Conservation (phyloP, 2,113 vertebrate genomes). For the Myotis yumanensis region DNA sequence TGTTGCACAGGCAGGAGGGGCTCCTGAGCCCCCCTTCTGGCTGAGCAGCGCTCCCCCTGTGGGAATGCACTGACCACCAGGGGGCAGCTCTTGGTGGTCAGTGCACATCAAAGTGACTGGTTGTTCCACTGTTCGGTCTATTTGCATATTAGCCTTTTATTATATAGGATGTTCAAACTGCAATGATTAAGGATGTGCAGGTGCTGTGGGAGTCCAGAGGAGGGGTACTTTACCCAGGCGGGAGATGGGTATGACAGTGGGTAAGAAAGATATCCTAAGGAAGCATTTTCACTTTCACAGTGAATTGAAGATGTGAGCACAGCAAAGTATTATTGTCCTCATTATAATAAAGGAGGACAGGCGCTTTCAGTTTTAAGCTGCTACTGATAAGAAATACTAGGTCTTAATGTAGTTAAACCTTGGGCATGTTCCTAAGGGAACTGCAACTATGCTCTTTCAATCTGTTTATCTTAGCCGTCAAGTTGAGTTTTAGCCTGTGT, state of each 20-base stretch:
- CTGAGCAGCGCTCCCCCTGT: too few relatives aligned
- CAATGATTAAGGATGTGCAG: accelerated
- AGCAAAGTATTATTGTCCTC: not conserved
- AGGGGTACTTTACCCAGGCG: too few relatives aligned
- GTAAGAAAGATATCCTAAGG: not conserved
- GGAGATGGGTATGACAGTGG: not conserved
- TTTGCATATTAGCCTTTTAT: too few relatives aligned
- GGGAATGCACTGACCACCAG: too few relatives aligned
- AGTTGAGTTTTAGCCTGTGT: not conserved
- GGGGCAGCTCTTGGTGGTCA: too few relatives aligned
- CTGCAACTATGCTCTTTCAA: not conserved
- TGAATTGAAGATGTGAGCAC: not conserved
- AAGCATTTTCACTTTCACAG: not conserved
- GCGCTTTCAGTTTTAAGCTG: not conserved
- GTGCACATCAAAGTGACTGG: too few relatives aligned
- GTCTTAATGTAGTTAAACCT: conserved; percentile 45
- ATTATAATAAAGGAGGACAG: not conserved
- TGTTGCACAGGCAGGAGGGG: too few relatives aligned
- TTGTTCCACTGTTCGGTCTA: too few relatives aligned
- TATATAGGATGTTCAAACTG: not conserved
- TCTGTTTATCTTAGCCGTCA: not conserved
- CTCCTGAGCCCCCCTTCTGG: too few relatives aligned
- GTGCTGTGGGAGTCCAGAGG: not conserved
- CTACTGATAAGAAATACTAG: conserved; percentile 16
- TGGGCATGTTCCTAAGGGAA: not conserved